phyloP scores from a whole-genome alignment of 2,888 invertebrate species.

The Campopleginae sp. region DNA sequence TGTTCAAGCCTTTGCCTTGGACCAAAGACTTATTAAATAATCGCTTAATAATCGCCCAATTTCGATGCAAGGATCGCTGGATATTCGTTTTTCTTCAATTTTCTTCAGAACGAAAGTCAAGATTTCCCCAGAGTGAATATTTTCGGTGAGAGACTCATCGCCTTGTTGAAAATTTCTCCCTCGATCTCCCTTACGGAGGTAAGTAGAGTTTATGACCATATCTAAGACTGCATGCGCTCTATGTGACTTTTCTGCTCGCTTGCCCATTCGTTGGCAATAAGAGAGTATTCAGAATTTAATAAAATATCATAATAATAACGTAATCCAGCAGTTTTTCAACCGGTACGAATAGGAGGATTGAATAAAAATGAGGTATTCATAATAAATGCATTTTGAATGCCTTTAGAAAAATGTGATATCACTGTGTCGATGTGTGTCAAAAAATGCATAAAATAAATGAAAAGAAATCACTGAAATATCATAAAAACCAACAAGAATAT shows the following conservation, averaged over 20 bases:
- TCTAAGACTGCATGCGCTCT: neutral
- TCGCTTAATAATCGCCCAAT: neutral
- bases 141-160: slow-evolving; percentile 6
- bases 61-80: neutral
- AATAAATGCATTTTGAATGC: no score
- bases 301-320: neutral
- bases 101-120: neutral
- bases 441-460: neutral
- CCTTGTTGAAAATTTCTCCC: slow-evolving; percentile 25
- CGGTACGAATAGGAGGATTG: neutral
- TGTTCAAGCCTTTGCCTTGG: neutral
- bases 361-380: neutral
- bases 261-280: neutral
- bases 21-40: neutral
- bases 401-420: no score
- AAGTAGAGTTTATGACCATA: slow-evolving; percentile 20
- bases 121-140: slow-evolving; percentile 21
- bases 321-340: neutral
- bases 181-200: neutral
- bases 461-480: neutral
- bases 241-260: neutral
- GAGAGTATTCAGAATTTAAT: neutral
- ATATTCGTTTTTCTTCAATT: slow-evolving; percentile 12
- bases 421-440: no score
- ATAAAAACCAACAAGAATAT: neutral